These are phyloP conservation scores for Mesocentrotus franciscanus DNA, from an alignment of 53 echinoderm and acorn worm genomes.

Conservation along the genomic window DNA sequence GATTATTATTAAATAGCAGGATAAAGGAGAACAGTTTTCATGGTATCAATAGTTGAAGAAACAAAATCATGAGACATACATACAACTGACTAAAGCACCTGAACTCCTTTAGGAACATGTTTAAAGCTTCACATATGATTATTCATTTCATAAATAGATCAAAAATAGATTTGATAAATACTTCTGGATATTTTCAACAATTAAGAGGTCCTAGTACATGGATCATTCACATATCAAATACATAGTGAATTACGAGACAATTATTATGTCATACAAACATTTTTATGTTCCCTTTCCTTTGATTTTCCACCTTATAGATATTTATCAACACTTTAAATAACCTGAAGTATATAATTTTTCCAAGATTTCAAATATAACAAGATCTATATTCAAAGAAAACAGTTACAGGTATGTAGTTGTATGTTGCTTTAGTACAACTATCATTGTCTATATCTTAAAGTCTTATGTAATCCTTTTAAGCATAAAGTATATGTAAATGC, in stretches of 20 bases:
- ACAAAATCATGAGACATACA: neutral
- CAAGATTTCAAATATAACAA: neutral
- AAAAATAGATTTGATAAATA: slow-evolving; percentile 53
- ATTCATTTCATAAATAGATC: slow-evolving; percentile 35
- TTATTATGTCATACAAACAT: neutral
- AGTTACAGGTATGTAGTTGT: neutral
- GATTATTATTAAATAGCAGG: neutral
- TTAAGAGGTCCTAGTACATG: slow-evolving; percentile 22
- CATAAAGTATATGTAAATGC: neutral
- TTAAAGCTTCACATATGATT: neutral
- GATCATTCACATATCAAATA: neutral
- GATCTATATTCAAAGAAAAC: neutral
- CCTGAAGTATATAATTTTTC: neutral
- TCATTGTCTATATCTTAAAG: neutral
- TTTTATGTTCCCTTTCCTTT: neutral
- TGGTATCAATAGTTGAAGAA: neutral
- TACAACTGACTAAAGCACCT: neutral
- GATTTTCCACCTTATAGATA: neutral
- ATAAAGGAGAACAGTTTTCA: neutral
- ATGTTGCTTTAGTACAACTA: neutral
- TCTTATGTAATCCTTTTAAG: neutral
- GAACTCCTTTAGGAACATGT: neutral
- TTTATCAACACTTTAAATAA: neutral
- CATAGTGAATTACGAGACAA: neutral
- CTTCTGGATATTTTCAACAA: slow-evolving; percentile 15